Percentiles rank a stretch among this genome's conserved stretches.
These are phyloP conservation scores for Hippocampus guttulatus DNA, from an alignment of 2,113 vertebrate species.

Conservation along the genomic window DNA sequence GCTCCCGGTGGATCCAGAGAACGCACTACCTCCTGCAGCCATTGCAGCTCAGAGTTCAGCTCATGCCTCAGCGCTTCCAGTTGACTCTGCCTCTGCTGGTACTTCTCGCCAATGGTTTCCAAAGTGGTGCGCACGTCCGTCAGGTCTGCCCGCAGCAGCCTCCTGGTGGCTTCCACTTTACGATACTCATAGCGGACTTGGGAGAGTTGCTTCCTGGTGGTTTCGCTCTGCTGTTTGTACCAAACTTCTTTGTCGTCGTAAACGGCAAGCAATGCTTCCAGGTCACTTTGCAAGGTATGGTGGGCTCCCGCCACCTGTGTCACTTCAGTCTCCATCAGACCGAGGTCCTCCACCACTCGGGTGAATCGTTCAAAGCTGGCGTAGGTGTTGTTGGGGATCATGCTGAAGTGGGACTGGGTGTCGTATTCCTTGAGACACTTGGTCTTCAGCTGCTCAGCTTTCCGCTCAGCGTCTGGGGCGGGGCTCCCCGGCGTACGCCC, in stretches of 20 bases:
- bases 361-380: slow-evolving; percentile 84
- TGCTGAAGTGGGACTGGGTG: slow-evolving; percentile 82
- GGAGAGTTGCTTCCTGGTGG: slow-evolving; percentile 75
- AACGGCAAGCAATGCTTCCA: slow-evolving; percentile 81
- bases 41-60: slow-evolving; percentile 76
- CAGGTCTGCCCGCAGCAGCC: slow-evolving; percentile 76
- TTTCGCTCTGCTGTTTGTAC: slow-evolving; percentile 82
- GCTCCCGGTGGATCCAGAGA: slow-evolving; percentile 63
- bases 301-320: slow-evolving; percentile 61
- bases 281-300: slow-evolving; percentile 76
- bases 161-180: slow-evolving; percentile 77
- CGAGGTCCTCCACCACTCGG: slow-evolving; percentile 75
- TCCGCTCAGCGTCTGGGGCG: slow-evolving; percentile 63
- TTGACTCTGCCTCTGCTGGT: slow-evolving; percentile 71
- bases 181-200: slow-evolving; percentile 79
- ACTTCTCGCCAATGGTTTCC: slow-evolving; percentile 59
- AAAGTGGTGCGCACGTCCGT: slow-evolving; percentile 61
- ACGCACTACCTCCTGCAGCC: slow-evolving; percentile 78
- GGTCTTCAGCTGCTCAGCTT: slow-evolving; percentile 79
- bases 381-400: slow-evolving; percentile 85
- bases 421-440: slow-evolving; percentile 85
- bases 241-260: slow-evolving; percentile 83
- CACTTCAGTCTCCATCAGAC: slow-evolving; percentile 60
- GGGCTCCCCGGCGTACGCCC: slow-evolving; percentile 69
- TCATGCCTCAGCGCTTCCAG: slow-evolving; percentile 77